These are phyloP conservation scores for Rhinichthys klamathensis DNA, from an alignment of 2,113 vertebrate genomes.

Conservation along the genomic window DNA sequence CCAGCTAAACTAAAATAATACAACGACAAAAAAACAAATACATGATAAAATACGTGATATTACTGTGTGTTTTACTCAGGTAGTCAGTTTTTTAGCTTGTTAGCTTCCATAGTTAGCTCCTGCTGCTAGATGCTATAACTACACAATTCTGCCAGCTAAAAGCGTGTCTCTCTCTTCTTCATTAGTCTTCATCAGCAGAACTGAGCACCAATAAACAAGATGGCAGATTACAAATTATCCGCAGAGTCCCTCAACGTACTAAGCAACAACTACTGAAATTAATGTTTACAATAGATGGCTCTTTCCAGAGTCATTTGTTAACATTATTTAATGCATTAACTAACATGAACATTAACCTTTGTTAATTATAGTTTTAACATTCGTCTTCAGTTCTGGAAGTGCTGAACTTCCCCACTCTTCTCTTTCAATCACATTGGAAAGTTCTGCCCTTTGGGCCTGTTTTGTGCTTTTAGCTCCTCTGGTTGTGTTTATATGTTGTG, in stretches of 20 bases:
- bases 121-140: background rate
- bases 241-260: background rate
- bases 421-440: constrained; percentile 14
- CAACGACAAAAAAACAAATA: too few relatives aligned
- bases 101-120: background rate
- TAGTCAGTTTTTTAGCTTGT: background rate
- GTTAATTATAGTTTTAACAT: background rate
- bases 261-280: background rate
- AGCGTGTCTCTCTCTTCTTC: background rate
- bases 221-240: too few relatives aligned
- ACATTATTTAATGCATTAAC: too few relatives aligned
- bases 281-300: too few relatives aligned
- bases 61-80: background rate
- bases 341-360: too few relatives aligned
- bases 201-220: background rate
- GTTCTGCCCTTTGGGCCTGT: constrained; percentile 29
- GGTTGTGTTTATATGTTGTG: constrained; percentile 24
- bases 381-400: background rate
- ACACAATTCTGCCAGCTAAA: background rate
- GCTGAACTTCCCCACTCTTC: background rate
- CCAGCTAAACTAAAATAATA: background rate
- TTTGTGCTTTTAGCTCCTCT: constrained; percentile 6
- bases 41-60: background rate
- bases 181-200: background rate
- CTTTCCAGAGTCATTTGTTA: too few relatives aligned